Evolutionary conservation across 2,888 invertebrate species (phyloP), one percentile per base, ranked within the genome.

Genomic region (Allophyes oxyacanthae): DNA sequence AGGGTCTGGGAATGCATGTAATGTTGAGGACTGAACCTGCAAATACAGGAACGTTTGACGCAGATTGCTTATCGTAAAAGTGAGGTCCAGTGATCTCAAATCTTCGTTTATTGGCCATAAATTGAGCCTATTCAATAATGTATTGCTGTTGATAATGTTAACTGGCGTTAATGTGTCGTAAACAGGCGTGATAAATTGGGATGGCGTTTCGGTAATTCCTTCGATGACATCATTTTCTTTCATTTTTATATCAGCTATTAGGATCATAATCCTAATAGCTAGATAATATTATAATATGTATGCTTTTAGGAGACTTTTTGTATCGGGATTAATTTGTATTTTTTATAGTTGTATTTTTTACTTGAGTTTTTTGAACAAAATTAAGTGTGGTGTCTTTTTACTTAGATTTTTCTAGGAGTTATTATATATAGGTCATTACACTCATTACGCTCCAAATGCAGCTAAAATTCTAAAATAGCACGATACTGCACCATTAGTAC

Each of bases 51-150:
- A 78, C 83, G 84, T 85, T 86, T 82, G 72, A 77, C 79, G 82
- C 77, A 90, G 89, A 93, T 93, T 92, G 90, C 89, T 86, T 86
- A 88, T 92, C 92, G 86, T 93, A 92, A 92, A 92, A 88, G 69
- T 79, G 84, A 84, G 87, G 87, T 88, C 90, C 87, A 83, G 83
- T 86, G 91, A 92, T 92, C 92, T 90, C 89, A 89, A 92, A 92
- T 93, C 92, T 86, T 82, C 75, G 83, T 92, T 93, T 92, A 93
- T 87, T 67, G 88, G 76, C 85, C 75, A 87, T 92, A 90, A 91
- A 86, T 86, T 79, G 59, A 61, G 48, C 65, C 83, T 81, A 89
- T 91, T 90, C 90, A 91, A 90, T 91, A 87, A 90, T 84, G 84
- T 85, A 83, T 79, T 75, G 82, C 69, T 79, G 82, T 89, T 88